Base-by-base conservation (phyloP, 2,797 vertebrate species). In the Poecilia gillii region DNA sequence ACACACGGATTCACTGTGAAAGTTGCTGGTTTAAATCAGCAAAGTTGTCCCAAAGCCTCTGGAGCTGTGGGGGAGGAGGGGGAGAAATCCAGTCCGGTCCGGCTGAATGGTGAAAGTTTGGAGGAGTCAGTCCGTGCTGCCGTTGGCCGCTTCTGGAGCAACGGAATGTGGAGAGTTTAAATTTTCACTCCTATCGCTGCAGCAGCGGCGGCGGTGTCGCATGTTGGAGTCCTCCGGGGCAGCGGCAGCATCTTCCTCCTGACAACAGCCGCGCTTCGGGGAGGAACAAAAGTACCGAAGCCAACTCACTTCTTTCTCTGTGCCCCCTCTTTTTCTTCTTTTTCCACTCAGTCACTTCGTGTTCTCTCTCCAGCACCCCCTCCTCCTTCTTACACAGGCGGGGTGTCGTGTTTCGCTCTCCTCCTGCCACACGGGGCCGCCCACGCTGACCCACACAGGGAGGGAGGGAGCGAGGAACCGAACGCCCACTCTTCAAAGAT, bases 341-440 rank as follows among this genome's bases (percentile, higher is more conserved):
- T 95, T 95, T 94, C 95, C 94, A 92, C 94, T 95, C 93, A 77
- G 85, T 86, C 88, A 85, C 89, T 91, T 84, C 87, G 92, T 90
- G 87, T 62, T 31, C 79, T 90, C 90, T 81, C 85, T 89, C 86
- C n/a, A 14, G 80, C 76, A 77, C 78, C 78, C 81, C 81, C 47
- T 66, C 78, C 57, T 41, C 70, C 85, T 59, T 31, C 53, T 90
- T 89, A 85, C 86, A 92, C 85, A 68, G 78, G 73, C 90, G 90
- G 95, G 94, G 95, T 96, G 95, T 96, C 94, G 94, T 96, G 95
- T 96, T 96, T 95, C 95, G 88, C 90, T 95, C 94, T 94, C 92
- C 93, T 93, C 91, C 91, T 92, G 93, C 95, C 95, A 94, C 96
- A 95, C 96, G 95, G 95, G 95, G 95, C 96, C 95, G 96, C 96